These are phyloP conservation scores for Notolepis coatsorum DNA, from an alignment of 2,797 vertebrate genomes.

Conservation along the genomic window DNA sequence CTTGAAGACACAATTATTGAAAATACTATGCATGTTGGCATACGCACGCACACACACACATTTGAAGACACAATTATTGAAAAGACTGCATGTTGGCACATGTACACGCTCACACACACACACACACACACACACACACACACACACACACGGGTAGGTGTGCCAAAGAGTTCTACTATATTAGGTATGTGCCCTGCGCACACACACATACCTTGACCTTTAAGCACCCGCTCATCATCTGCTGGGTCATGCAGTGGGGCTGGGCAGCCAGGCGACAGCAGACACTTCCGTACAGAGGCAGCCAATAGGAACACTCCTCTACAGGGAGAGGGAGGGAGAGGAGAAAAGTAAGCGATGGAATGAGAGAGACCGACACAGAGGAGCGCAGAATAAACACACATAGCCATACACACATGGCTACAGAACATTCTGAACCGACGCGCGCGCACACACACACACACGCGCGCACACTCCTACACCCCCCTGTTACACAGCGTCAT, in stretches of 20 bases:
- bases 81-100: too few species aligned
- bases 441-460: constrained; percentile 20
- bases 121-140: constrained; percentile 9
- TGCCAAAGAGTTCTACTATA: too few species aligned
- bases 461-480: not conserved
- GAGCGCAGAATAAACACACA: not conserved
- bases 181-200: too few species aligned
- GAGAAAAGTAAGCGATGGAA: constrained; percentile 37
- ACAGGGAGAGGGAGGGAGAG: constrained; percentile 25
- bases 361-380: not conserved
- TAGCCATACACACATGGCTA: constrained; percentile 35
- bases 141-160: constrained; percentile 13
- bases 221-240: constrained; percentile 86
- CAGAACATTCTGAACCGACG: constrained; percentile 19
- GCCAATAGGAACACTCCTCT: constrained; percentile 94
- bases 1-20: too few species aligned
- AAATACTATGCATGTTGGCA: too few species aligned
- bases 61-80: too few species aligned
- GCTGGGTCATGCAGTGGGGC: constrained; percentile 91
- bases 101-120: not conserved
- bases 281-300: constrained; percentile 93
- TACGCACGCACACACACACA: not conserved
- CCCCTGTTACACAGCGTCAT: constrained; percentile 25
- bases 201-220: constrained; percentile 91
- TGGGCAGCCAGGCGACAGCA: constrained; percentile 94